Evolutionary conservation across 2,888 invertebrate species (phyloP), one percentile per base, ranked within the genome.

Genomic region (Latheticus oryzae): DNA sequence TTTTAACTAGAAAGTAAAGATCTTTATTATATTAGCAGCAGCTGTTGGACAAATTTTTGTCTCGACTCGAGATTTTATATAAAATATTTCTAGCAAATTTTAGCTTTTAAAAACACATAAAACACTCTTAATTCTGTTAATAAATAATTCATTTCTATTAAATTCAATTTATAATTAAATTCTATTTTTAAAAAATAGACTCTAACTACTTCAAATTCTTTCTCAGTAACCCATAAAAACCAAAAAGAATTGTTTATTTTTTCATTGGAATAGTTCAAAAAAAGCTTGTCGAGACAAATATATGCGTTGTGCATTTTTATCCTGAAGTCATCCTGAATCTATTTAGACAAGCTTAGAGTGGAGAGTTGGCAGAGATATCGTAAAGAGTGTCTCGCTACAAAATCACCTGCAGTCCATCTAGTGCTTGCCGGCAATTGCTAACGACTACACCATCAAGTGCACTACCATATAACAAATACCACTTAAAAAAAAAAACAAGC

Each of bases 321-420:
- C 42, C 42, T 12, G 37, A 24, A 54, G 48, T 54, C 58, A 54
- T 58, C 48, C 38, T 43, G 58, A 48, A 55, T 59, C 59, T 59
- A 59, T 59, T 59, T 59, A 50, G 54, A 55, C 51, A 45, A 48
- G 24, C 50, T 35, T 43, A 24, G 48, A 55, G 50, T 33, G 53
- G 42, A n/a, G n/a, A 55, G 59, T 59, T 59, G 59, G 59, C 59
- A 59, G 37, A 54, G 43, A 48, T 47, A 15, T 48, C 42, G 38
- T 40, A 52, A n/a, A 52, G 56, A 40, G 37, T 8, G 51, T 57
- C 45, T 54, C 42, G 50, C 43, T 21, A 50, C 55, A 51, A 45
- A 48, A 50, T 59, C 50, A 59, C 55, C 55, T 59, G 59, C 59
- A 59, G 59, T 59, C 21, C 50, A 50, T 45, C 54, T 21, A 37